Evolutionary conservation across 2,797 vertebrate species (phyloP).

Genomic region (Onychomys torridus): DNA sequence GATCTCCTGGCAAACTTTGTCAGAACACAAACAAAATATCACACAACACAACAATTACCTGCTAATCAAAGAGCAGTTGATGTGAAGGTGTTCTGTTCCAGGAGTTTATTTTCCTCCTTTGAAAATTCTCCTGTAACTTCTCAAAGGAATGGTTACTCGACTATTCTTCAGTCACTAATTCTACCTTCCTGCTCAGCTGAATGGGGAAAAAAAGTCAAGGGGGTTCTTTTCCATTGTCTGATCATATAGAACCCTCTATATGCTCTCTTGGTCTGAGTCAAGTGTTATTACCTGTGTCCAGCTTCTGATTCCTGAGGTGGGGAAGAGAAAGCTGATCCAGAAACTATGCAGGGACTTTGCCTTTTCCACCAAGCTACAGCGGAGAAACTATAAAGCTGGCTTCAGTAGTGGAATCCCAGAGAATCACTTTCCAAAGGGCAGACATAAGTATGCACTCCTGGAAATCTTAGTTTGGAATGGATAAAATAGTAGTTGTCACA

Average conservation of each 20-base stretch:
- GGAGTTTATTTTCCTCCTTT: neutral
- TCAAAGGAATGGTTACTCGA: neutral
- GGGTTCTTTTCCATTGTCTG: neutral
- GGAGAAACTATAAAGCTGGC: neutral
- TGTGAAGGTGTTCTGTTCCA: slow-evolving; percentile 37
- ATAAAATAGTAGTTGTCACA: neutral
- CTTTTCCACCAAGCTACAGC: neutral
- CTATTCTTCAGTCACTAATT: neutral
- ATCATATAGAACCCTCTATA: neutral
- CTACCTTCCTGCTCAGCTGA: neutral
- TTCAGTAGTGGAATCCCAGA: neutral
- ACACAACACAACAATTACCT: slow-evolving; percentile 62
- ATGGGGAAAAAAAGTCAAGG: neutral
- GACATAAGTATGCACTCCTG: neutral
- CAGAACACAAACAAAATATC: too few relatives aligned
- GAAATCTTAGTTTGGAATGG: neutral
- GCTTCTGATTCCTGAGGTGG: neutral
- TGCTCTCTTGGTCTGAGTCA: neutral
- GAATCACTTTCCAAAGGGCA: neutral
- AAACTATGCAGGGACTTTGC: neutral
- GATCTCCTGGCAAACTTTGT: too few relatives aligned
- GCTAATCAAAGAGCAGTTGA: slow-evolving; percentile 66
- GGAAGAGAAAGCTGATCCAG: neutral
- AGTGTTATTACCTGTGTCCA: neutral
- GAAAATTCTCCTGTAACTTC: slow-evolving; percentile 44